phyloP scores from a whole-genome alignment of 2,113 vertebrate genomes.

The Narcine bancroftii region DNA sequence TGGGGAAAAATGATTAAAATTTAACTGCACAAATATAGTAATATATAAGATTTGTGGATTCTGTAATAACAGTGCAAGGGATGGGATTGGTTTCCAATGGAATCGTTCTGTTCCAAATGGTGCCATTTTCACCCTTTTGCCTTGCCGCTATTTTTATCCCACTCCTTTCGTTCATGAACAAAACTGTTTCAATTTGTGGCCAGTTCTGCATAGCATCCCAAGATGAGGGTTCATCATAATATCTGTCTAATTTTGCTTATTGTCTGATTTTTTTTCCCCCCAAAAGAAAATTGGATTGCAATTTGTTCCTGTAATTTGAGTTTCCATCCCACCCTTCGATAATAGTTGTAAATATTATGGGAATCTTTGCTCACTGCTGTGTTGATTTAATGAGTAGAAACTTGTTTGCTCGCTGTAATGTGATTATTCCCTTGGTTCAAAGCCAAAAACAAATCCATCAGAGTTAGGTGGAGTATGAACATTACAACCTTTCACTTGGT shows the following conservation, averaged over 20 bases:
- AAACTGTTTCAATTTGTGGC: not conserved
- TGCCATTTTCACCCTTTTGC: conserved; percentile 25
- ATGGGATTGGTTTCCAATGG: not conserved
- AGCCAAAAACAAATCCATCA: not conserved
- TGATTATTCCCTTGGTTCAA: not conserved
- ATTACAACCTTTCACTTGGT: not conserved
- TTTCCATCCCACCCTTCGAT: not conserved
- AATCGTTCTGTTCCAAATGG: not conserved
- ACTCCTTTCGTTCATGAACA: not conserved
- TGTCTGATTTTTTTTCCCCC: not conserved
- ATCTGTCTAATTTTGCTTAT: not conserved
- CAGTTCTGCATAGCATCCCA: not conserved
- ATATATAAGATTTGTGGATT: conserved; percentile 4
- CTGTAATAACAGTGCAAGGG: not conserved
- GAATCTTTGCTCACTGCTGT: not conserved
- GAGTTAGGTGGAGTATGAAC: not conserved
- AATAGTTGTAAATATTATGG: not conserved
- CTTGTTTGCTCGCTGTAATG: not conserved
- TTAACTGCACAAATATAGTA: conserved; percentile 34
- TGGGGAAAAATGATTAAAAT: not conserved
- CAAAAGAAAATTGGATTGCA: not conserved
- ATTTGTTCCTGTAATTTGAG: not conserved
- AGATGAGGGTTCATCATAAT: not conserved
- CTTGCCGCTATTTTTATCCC: not conserved
- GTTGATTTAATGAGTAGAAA: not conserved